These are phyloP conservation scores for Brachionus plicatilis DNA, from an alignment of 1,140 invertebrate genomes.

Conservation along the genomic window DNA sequence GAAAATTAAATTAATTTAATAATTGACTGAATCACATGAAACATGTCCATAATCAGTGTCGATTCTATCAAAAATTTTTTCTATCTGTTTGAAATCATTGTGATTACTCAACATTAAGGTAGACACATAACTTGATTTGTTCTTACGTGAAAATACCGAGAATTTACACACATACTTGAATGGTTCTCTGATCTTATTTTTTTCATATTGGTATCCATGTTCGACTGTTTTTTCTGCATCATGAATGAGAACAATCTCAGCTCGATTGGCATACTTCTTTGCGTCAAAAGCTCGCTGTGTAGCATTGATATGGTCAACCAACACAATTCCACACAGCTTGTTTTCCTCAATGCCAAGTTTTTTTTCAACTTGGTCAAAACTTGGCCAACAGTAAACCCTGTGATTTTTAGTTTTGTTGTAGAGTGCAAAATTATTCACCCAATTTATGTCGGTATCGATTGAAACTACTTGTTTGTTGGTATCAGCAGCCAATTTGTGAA, in stretches of 20 bases:
- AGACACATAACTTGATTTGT: constrained; percentile 3
- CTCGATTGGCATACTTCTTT: not conserved
- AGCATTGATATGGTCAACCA: constrained; percentile 19
- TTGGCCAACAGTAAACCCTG: not conserved
- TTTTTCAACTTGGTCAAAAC: not conserved
- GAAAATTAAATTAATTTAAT: not conserved
- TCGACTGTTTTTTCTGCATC: constrained; percentile 19
- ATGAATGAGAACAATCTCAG: constrained; percentile 6
- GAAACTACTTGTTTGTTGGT: not conserved
- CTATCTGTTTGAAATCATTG: not conserved
- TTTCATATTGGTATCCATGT: constrained; percentile 23
- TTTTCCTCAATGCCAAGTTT: not conserved
- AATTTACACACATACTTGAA: constrained; percentile 22
- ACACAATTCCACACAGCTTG: not conserved
- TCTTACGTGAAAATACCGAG: not conserved
- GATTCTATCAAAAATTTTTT: not conserved
- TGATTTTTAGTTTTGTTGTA: constrained; percentile 15
- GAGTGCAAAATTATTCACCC: not conserved
- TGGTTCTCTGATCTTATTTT: not conserved
- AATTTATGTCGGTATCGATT: not conserved
- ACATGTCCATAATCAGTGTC: not conserved
- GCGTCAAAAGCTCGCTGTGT: not conserved
- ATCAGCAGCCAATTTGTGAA: not conserved
- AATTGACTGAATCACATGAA: constrained; percentile 9
- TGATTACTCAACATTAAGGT: not conserved